Conservation (phyloP, 1,140 invertebrate genomes). For the Euwallacea similis region DNA sequence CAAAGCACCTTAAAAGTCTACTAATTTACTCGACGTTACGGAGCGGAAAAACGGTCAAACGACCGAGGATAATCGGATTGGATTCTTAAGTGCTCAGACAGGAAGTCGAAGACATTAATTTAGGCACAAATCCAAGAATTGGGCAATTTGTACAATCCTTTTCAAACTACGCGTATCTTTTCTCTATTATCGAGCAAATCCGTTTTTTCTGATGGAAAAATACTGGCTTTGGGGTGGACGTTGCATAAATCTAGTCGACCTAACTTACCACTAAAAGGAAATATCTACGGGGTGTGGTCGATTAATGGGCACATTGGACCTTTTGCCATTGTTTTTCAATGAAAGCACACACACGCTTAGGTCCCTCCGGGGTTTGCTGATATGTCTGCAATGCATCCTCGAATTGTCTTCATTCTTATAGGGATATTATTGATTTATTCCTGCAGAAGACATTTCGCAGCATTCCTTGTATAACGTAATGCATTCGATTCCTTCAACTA, state of each 20-base stretch:
- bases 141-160: constrained; percentile 47
- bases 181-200: constrained; percentile 45
- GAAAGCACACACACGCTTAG: no score
- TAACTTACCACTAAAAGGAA: not conserved
- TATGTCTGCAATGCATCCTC: no score
- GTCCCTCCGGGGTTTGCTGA: no score
- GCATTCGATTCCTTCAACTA: not conserved
- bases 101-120: constrained; percentile 43
- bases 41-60: constrained; percentile 23
- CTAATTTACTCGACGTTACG: constrained; percentile 19
- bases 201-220: constrained; percentile 43
- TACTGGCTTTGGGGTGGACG: constrained; percentile 42
- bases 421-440: not conserved
- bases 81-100: constrained; percentile 37
- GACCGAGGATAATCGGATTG: constrained; percentile 20
- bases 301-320: no score
- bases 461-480: not conserved
- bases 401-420: no score
- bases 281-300: not conserved
- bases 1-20: not conserved
- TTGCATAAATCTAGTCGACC: constrained; percentile 37
- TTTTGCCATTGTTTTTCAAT: no score
- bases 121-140: constrained; percentile 42
- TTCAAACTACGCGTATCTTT: constrained; percentile 28
- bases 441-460: not conserved